Evolutionary conservation across 2,797 vertebrate species (phyloP).

Genomic region (Darevskia mixta): DNA sequence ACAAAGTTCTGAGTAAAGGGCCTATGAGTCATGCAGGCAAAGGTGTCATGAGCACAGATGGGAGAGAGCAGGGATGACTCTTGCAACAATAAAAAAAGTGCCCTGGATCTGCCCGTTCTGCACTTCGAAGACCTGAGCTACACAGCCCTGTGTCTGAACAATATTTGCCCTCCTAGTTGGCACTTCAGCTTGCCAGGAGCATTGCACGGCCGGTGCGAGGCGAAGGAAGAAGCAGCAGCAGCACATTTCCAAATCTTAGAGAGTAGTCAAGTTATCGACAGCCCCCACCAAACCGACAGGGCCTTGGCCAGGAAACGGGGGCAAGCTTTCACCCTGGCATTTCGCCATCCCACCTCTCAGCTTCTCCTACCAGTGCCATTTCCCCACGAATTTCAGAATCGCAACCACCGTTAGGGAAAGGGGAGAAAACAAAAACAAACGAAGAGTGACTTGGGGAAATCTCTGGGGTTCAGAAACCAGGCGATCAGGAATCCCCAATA

Average conservation of each 20-base stretch:
- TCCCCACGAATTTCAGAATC: neutral
- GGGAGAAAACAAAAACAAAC: too few species aligned
- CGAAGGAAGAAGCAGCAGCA: too few species aligned
- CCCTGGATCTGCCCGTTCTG: neutral
- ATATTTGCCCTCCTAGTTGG: neutral
- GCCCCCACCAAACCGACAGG: neutral
- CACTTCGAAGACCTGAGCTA: neutral
- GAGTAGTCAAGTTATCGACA: neutral
- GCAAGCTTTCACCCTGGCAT: too few species aligned
- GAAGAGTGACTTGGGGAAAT: neutral
- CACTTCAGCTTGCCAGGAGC: neutral
- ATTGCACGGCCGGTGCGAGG: too few species aligned
- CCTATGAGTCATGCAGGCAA: slow-evolving; percentile 5
- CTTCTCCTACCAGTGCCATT: neutral
- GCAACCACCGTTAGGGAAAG: neutral
- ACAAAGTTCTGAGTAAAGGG: neutral
- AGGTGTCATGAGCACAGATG: neutral
- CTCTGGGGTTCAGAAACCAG: neutral
- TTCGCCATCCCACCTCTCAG: neutral
- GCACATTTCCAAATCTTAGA: neutral
- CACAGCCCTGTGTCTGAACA: neutral
- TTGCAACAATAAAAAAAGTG: neutral
- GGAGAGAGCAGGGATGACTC: neutral
- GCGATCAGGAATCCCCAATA: too few species aligned
- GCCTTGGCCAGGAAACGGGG: too few species aligned